Conservation (phyloP, 35 echinoderm and acorn worm genomes). For the Stichopus chloronotus region DNA sequence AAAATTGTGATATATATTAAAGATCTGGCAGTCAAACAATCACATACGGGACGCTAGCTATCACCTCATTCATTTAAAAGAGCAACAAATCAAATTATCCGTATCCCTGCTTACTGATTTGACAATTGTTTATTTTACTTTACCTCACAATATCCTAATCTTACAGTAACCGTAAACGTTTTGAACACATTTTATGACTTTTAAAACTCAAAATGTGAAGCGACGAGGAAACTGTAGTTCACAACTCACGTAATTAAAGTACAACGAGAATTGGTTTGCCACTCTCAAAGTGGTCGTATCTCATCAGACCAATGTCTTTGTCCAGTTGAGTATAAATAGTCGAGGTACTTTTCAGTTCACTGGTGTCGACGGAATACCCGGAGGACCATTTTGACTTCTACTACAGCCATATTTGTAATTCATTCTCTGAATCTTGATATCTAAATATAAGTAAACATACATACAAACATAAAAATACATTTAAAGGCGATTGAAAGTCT, state of each 20-base stretch:
- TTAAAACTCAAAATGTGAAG: not conserved
- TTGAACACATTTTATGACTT: not conserved
- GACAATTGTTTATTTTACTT: not conserved
- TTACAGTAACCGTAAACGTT: not conserved
- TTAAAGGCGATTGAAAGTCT: too few relatives aligned
- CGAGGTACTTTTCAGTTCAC: conserved; percentile 17
- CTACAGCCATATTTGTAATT: conserved; percentile 61
- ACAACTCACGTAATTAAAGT: conserved; percentile 26
- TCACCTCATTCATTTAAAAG: not conserved
- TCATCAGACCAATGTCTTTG: conserved; percentile 45
- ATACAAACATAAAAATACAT: too few relatives aligned
- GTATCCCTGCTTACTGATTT: not conserved
- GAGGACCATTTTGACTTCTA: conserved; percentile 53
- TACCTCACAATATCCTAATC: not conserved
- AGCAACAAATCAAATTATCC: not conserved
- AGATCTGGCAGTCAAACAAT: not conserved
- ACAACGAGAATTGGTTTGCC: conserved; percentile 26
- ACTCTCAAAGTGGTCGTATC: conserved; percentile 15
- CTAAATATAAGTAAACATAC: too few relatives aligned
- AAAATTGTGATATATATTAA: not conserved
- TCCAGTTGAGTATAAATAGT: not conserved
- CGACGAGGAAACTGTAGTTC: not conserved
- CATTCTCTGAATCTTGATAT: too few relatives aligned
- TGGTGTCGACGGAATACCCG: conserved; percentile 37
- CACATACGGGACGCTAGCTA: not conserved